Base-by-base conservation (phyloP, 2,797 vertebrate species). In the Gymnoscopelus microlampas region DNA sequence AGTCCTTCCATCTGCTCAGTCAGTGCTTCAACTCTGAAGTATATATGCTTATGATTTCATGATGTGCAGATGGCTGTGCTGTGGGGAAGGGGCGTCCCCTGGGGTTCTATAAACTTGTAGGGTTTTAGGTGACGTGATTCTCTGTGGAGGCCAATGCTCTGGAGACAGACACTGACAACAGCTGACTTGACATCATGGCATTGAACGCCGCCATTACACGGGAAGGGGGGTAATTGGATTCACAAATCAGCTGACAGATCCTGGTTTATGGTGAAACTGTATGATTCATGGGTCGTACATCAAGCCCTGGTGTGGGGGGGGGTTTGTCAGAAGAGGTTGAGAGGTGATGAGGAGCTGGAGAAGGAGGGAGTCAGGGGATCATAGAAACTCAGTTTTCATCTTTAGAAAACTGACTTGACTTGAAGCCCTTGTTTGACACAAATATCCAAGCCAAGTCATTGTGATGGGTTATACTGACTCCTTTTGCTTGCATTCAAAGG, bases 171-270 rank as follows among this genome's bases (percentile, higher is more conserved):
- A 80, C 81, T 82, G 84, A 78, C 85, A 77, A 72, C 78, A 86
- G 71, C 79, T 83, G 89, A 87, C 85, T 90, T 86, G 77, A 84
- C 81, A 91, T 92, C 90, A 90, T 85, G 78, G 74, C 83, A 73
- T 78, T 83, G 76, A 92, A 91, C 89, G 87, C 78, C 82, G 72
- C 88, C 88, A 90, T 91, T 91, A 90, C 77, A 87, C 79, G 79
- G 62, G 71, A 59, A 60, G 55, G 66, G 73, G 80, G 76, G 88
- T 92, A 92, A 93, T 90, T 91, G 88, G 89, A 91, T 92, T 89
- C 87, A 92, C 91, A 94, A 94, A 94, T 93, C 93, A 90, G 87
- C 76, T 79, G 86, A 88, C 81, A 76, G 79, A 79, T 90, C 76
- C 83, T 80, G 86, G 85, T 94, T 94, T 91, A 92, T 87, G 60